A percentile compares a stretch with the other conserved stretches of the same genome.
These are phyloP conservation scores for Mesaphorura yosii DNA, from an alignment of 1,140 invertebrate genomes.

Conservation along the genomic window DNA sequence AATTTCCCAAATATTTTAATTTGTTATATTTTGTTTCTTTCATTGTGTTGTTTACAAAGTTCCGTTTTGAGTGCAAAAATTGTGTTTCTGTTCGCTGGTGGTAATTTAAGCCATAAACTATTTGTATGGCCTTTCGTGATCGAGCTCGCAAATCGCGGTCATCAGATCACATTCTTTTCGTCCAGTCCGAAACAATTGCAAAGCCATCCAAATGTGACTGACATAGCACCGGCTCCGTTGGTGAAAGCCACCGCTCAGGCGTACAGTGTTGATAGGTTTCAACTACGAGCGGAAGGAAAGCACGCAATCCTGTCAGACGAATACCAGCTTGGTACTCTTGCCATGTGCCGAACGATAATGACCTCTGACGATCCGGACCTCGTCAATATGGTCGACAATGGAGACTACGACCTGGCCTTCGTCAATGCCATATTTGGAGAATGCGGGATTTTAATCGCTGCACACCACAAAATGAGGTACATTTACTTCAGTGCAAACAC, in stretches of 20 bases:
- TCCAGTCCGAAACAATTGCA: neutral
- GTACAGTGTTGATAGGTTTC: conserved; percentile 11
- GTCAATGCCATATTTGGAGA: conserved; percentile 15
- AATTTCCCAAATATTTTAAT: neutral
- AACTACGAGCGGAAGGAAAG: neutral
- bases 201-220: neutral
- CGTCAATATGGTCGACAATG: neutral
- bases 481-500: neutral
- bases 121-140: conserved; percentile 10
- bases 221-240: neutral
- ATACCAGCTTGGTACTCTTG: neutral
- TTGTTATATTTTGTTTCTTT: too few species aligned
- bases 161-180: conserved; percentile 16
- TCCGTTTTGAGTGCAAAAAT: conserved; percentile 5
- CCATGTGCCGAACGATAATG: neutral
- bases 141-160: conserved; percentile 7
- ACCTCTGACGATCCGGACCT: neutral
- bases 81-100: conserved; percentile 18
- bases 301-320: neutral
- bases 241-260: neutral
- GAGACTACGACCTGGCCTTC: conserved; percentile 5
- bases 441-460: conserved; percentile 10
- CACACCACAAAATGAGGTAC: conserved; percentile 6
- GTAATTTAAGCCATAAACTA: conserved; percentile 12
- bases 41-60: neutral